Evolutionary conservation across 1,140 invertebrate genomes (phyloP).

Genomic region (Leptinotarsa undecemlineata): DNA sequence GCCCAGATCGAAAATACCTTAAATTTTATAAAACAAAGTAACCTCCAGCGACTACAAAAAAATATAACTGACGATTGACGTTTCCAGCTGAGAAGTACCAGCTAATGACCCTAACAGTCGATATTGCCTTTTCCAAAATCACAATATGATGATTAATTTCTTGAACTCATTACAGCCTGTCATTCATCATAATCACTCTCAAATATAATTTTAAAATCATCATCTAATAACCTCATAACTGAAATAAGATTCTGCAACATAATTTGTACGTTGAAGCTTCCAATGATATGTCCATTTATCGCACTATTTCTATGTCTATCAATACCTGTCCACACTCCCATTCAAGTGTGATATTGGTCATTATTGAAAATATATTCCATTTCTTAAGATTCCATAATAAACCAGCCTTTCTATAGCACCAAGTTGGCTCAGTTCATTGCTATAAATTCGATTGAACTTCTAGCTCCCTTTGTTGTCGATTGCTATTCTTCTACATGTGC

Average conservation of each 20-base stretch:
- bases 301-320: constrained; percentile 9
- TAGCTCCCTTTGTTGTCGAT: neutral
- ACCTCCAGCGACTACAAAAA: too few species aligned
- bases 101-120: too few species aligned
- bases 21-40: too few species aligned
- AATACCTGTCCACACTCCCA: constrained; percentile 13
- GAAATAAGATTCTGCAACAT: too few species aligned
- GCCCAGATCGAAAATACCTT: too few species aligned
- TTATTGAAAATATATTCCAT: constrained; percentile 18
- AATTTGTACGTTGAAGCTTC: neutral
- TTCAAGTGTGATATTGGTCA: constrained; percentile 18
- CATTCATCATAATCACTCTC: neutral
- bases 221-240: neutral
- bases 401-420: constrained; percentile 12
- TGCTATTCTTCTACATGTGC: neutral
- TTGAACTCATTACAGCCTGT: neutral
- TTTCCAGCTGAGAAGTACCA: too few species aligned
- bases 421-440: neutral
- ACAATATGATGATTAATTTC: neutral
- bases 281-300: neutral
- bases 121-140: too few species aligned
- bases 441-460: neutral
- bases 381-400: constrained; percentile 28
- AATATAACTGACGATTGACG: too few species aligned
- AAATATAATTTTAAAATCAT: neutral